Evolutionary conservation across 2,888 invertebrate genomes (phyloP).

Genomic region (Calameuta filiformis): DNA sequence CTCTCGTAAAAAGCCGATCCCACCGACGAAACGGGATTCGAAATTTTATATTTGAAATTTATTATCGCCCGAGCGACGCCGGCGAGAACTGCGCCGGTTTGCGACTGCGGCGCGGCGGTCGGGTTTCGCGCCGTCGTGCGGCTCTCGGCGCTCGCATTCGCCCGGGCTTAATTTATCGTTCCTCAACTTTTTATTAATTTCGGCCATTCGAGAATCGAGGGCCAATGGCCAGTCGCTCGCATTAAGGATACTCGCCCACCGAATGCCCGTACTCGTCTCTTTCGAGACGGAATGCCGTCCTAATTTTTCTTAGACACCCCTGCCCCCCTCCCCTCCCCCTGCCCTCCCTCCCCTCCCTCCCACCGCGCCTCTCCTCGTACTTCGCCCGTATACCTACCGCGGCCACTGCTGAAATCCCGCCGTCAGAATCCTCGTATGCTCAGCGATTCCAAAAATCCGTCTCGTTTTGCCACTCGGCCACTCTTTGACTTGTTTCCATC

Average conservation of each 20-base stretch:
- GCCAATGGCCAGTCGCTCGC: neutral
- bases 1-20: constrained; percentile 44
- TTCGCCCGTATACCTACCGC: neutral
- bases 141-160: constrained; percentile 32
- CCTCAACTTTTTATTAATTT: constrained; percentile 66
- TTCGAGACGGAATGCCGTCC: constrained; percentile 47
- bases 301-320: constrained; percentile 42
- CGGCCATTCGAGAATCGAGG: constrained; percentile 54
- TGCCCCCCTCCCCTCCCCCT: constrained; percentile 16
- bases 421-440: neutral
- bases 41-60: constrained; percentile 65
- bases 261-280: constrained; percentile 29
- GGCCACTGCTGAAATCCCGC: neutral
- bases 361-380: neutral
- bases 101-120: constrained; percentile 18
- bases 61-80: constrained; percentile 53
- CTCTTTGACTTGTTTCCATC: neutral
- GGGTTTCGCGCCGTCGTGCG: constrained; percentile 1
- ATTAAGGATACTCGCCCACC: neutral
- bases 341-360: neutral
- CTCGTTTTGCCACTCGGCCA: neutral
- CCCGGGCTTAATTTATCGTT: constrained; percentile 64
- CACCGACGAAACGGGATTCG: constrained; percentile 40
- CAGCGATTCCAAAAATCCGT: neutral
- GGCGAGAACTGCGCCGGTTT: constrained; percentile 9